Base-by-base conservation (phyloP, 64 coral and sea anemone genomes). In the Dendrophyllia cribrosa region DNA sequence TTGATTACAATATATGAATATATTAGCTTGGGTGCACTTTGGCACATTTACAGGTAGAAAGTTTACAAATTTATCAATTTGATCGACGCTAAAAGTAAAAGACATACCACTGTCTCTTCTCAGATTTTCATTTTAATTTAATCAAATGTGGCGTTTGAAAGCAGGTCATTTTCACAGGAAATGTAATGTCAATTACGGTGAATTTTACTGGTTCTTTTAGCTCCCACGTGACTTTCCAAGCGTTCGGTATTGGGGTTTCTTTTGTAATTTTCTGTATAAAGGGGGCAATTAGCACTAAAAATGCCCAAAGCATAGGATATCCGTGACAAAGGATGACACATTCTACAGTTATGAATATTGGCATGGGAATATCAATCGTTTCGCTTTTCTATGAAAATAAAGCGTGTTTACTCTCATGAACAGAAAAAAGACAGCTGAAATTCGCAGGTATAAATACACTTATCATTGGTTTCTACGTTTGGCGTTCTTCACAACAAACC, bases 251-350 rank as follows among this genome's bases (percentile, higher is more conserved):
- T 61, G 43, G 3, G 13, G 21, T 9, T 63, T 20, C 59, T 46
- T 34, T 65, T 82, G 52, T 79, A 55, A 13, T 64, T 65, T 16
- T 9, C 43, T 26, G 11, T n/a, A 65, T 12, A 65, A 48, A 68
- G 20, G 34, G 8, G 19, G 9, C 43, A 83, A 83, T 64, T 48
- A 83, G 59, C 79, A 46, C 79, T 46, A 50, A 75, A 63, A 83
- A 20, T 20, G 56, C 77, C 58, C 43, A 81, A 24, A 17, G 58
- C 55, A 61, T 12, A 23, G 51, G 25, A 47, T 9, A 20, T 49
- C 49, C 20, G 20, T 20, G 14, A 58, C 19, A 50, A 82, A 66
- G 19, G 17, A 11, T 66, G 58, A 62, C 16, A 83, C 60, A 16
- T 83, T 83, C 20, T 43, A 19, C 79, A 10, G 24, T 64, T 20